These are phyloP conservation scores for Branchinecta lindahli DNA, from an alignment of 1,140 invertebrate species.

Conservation along the genomic window DNA sequence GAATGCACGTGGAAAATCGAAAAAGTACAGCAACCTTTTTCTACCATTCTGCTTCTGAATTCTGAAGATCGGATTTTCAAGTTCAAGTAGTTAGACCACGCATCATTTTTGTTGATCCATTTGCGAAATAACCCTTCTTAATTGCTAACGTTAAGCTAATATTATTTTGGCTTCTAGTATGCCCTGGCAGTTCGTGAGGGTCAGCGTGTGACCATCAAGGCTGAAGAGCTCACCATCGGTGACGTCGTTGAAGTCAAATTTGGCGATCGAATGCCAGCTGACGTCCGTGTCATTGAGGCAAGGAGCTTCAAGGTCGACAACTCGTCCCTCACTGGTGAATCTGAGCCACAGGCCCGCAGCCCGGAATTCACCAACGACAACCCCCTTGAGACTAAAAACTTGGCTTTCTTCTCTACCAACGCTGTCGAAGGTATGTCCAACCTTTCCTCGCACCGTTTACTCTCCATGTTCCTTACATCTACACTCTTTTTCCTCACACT, in stretches of 20 bases:
- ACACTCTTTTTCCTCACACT: neutral
- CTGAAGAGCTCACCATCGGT: slow-evolving; percentile 59
- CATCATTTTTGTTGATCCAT: no score
- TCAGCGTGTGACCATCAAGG: slow-evolving; percentile 31
- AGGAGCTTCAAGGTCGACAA: slow-evolving; percentile 65
- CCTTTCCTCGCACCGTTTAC: neutral
- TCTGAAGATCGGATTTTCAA: no score
- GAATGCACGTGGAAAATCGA: no score
- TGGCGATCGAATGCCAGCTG: slow-evolving; percentile 85
- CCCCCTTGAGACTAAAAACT: slow-evolving; percentile 87
- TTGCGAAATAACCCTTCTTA: no score
- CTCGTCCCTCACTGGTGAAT: slow-evolving; percentile 76
- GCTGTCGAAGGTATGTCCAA: slow-evolving; percentile 62
- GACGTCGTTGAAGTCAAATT: slow-evolving; percentile 91
- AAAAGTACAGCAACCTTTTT: no score
- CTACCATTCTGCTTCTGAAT: no score
- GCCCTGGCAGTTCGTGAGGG: slow-evolving; percentile 36
- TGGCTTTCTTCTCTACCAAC: slow-evolving; percentile 94
- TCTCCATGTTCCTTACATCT: neutral
- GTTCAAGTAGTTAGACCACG: no score
- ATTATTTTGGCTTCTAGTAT: slow-evolving; percentile 25
- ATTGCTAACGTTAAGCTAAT: no score
- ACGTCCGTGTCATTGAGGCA: slow-evolving; percentile 76
- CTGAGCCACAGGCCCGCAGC: slow-evolving; percentile 79
- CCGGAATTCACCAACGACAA: slow-evolving; percentile 87